Percentiles rank a stretch among this genome's conserved stretches.
Evolutionary conservation across 2,888 invertebrate genomes (phyloP).

Genomic region (Diplazon laetatorius): DNA sequence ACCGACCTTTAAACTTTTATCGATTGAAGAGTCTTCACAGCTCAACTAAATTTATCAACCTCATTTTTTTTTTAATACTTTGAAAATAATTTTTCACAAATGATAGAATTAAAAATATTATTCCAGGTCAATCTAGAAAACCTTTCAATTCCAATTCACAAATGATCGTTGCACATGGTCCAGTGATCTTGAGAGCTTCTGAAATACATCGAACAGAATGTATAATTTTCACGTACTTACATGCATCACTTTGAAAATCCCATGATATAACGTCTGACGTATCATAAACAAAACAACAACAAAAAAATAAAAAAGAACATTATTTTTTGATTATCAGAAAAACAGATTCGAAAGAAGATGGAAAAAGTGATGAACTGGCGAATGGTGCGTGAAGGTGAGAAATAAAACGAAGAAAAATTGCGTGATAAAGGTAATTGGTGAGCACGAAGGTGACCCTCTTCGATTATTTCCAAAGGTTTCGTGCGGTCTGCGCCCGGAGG

Average conservation of each 20-base stretch:
- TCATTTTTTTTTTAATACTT: conserved; percentile 1
- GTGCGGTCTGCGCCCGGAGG: conserved; percentile 57
- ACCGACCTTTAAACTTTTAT: not conserved
- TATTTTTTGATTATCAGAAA: conserved; percentile 42
- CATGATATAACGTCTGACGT: conserved; percentile 18
- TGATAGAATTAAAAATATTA: too few relatives aligned
- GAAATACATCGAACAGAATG: not conserved
- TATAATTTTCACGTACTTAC: not conserved
- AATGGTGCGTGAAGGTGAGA: conserved; percentile 34
- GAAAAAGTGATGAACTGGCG: conserved; percentile 48
- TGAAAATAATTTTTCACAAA: too few relatives aligned
- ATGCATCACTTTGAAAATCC: not conserved
- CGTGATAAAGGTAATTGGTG: conserved; percentile 69
- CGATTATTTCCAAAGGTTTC: conserved; percentile 67
- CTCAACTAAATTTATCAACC: conserved; percentile 2
- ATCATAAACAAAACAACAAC: conserved; percentile 52
- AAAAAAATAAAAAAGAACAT: too few relatives aligned
- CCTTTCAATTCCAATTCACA: not conserved
- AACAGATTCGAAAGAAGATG: conserved; percentile 8
- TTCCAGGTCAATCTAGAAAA: too few relatives aligned
- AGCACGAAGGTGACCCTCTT: conserved; percentile 66
- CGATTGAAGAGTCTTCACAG: too few relatives aligned
- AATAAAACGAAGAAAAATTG: conserved; percentile 51
- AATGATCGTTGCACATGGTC: not conserved
- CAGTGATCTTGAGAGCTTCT: not conserved